Evolutionary conservation across 2,797 vertebrate species (phyloP).

Genomic region (Meda fulgida): DNA sequence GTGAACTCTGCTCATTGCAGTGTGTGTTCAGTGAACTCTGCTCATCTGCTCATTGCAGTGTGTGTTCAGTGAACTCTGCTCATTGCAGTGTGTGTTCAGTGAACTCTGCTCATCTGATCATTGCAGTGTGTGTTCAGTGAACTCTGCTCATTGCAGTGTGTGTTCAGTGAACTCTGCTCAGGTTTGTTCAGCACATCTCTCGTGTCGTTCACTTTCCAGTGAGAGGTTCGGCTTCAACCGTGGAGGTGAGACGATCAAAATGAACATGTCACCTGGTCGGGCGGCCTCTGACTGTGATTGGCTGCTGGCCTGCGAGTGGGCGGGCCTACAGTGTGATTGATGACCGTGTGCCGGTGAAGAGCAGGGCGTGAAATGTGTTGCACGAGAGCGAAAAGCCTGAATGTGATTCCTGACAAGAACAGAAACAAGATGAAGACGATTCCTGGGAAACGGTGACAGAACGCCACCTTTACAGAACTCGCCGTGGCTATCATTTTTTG

Average conservation of each 20-base stretch:
- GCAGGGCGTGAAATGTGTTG: conserved; percentile 38
- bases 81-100: too few species aligned
- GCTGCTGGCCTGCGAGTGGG: conserved; percentile 18
- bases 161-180: conserved; percentile 19
- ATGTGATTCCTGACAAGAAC: conserved; percentile 21
- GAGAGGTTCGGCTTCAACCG: neutral
- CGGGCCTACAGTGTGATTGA: conserved; percentile 50
- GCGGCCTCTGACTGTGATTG: conserved; percentile 4
- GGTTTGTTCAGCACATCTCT: conserved; percentile 9
- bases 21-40: too few species aligned
- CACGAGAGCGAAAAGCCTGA: conserved; percentile 29
- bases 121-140: too few species aligned
- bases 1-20: too few species aligned
- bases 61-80: too few species aligned
- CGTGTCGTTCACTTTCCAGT: neutral
- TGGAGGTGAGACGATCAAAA: conserved; percentile 2
- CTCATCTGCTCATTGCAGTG: too few species aligned
- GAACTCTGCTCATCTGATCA: too few species aligned
- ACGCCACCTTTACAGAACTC: conserved; percentile 33
- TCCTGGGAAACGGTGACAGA: conserved; percentile 15
- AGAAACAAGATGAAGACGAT: conserved; percentile 34
- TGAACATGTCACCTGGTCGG: conserved; percentile 39
- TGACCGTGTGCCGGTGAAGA: conserved; percentile 44
- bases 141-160: neutral
- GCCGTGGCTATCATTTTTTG: conserved; percentile 32